phyloP scores from a whole-genome alignment of 2,113 vertebrate species.

The Hemibagrus wyckioides region DNA sequence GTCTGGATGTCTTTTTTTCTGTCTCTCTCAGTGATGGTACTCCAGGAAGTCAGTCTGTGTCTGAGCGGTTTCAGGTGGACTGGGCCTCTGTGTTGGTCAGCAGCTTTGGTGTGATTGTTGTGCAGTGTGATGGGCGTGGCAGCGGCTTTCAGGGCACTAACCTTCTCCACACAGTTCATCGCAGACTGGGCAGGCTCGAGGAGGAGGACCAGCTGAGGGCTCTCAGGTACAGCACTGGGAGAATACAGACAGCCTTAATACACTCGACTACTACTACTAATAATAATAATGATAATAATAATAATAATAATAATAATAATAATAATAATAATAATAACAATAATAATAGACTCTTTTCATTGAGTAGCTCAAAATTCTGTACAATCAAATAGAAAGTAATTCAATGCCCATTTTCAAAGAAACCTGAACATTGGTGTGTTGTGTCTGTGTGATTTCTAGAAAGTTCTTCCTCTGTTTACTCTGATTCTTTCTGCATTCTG shows the following conservation, averaged over 20 bases:
- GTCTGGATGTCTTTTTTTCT: background rate
- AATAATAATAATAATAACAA: background rate
- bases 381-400: background rate
- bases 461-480: background rate
- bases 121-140: slow-evolving; percentile 87
- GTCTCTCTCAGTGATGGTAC: slow-evolving; percentile 77
- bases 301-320: background rate
- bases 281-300: no score
- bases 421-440: background rate
- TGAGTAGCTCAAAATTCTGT: background rate
- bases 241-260: background rate
- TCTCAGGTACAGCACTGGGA: slow-evolving; percentile 73
- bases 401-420: background rate
- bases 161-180: slow-evolving; percentile 85
- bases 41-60: slow-evolving; percentile 88
- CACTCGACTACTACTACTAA: no score
- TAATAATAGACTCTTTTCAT: background rate
- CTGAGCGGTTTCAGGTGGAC: slow-evolving; percentile 83
- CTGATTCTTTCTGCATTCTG: background rate
- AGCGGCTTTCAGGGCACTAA: slow-evolving; percentile 94
- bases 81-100: slow-evolving; percentile 92
- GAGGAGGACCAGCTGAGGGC: slow-evolving; percentile 88
- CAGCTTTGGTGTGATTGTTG: slow-evolving; percentile 81
- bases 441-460: background rate
- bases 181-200: slow-evolving; percentile 81